Base-by-base conservation (phyloP, 1,140 invertebrate genomes). In the Laupala kohalensis region DNA sequence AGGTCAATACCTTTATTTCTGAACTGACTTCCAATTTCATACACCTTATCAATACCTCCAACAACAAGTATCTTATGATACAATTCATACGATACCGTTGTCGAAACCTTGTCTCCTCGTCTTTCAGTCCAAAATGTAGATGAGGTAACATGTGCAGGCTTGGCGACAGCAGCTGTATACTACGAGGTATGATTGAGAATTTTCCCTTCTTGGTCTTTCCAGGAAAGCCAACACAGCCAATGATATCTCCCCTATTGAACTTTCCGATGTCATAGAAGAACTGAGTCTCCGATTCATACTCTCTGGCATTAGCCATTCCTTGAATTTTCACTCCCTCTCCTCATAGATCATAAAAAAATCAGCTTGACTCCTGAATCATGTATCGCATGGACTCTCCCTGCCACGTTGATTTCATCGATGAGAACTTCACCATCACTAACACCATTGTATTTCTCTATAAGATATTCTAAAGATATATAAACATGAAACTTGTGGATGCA, bases 401-500 rank as follows among this genome's bases (percentile, higher is more conserved):
- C 92, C 62, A 99, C 86, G 76, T 88, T 91, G 26, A 91, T 79
- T 5, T 82, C 83, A 63, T 87, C 85, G 78, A 90, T 86, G n/a
- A 92, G 76, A n/a, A 90, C 86, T 78, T 96, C 87, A 26, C 90
- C 93, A 78, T 90, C 86, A 72, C 86, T 86, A 37, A 88, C 73
- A 64, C 87, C 77, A 76, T 84, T 76, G 23, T 96, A 99, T 75
- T 92, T 94, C 68, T 91, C 86, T 75, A 99, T 94, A 78, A 97
- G 99, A 25, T 92, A 89, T 76, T 90, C 87, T 69, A 99, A 81
- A 0, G 95, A 97, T 25, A 89, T 93, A 4, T 89, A 87, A 0
- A 99, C 97, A 83, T 95, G 85, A 78, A 97, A 99, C 83, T 99
- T 99, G 81, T 99, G 98, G 24, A 97, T 97, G 81, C 99, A 99